Evolutionary conservation across 1,140 invertebrate species (phyloP), one percentile per base, ranked within the genome.

Genomic region (Drosophila neocordata): DNA sequence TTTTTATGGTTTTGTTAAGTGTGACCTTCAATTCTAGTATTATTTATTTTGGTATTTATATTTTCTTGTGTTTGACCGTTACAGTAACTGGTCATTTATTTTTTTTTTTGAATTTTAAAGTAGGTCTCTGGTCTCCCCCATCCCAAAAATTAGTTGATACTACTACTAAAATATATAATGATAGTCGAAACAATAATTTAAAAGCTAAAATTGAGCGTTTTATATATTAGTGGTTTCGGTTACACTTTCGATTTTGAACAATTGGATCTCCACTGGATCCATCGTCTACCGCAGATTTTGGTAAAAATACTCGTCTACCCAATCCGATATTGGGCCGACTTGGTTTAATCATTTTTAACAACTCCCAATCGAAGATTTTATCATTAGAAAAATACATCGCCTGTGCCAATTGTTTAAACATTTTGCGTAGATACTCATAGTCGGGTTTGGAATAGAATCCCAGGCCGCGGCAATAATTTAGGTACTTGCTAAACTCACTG

Each of bases 331-430:
- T 85, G 0, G 1, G 7, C 8, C 78, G 81, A 12, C 31, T 63
- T 69, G 70, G 75, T n/a, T 77, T 81, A n/a, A 97, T 97, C 92
- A 99, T 97, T 90, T 99, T 98, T 79, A 99, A 93, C 95, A 99
- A 96, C 53, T 98, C 99, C 99, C 99, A 99, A 92, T 99, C 99
- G 93, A 99, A 99, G 73, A 97, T 97, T 93, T 99, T 99, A 92
- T 99, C 98, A 92, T 99, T 98, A 92, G 98, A 96, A 92, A 99
- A 97, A 92, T 99, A 99, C 2, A 85, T 37, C 1, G 73, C 58
- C 0, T 15, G 18, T 2, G 38, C 24, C 72, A 99, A 94, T 65
- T 98, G 99, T 81, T 98, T 96, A 94, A 99, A 99, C 88, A 99
- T 94, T 89, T 99, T 99, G 80, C 98, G 65, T 11, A 87, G 93